Conservation (phyloP, 2,888 invertebrate genomes). For the Drosophila siamana region DNA sequence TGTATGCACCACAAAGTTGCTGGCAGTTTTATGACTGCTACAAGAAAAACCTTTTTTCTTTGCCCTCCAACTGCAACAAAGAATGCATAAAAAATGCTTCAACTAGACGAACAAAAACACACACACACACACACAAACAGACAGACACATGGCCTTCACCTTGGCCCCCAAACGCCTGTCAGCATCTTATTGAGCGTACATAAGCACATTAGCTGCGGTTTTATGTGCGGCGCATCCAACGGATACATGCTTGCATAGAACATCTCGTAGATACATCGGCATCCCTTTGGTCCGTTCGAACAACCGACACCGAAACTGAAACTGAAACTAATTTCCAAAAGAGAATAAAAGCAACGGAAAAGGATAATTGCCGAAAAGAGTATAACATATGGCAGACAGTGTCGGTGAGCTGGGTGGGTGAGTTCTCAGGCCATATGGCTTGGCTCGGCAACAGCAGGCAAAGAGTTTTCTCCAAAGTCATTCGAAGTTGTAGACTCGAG, state of each 20-base stretch:
- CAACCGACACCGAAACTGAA: constrained; percentile 49
- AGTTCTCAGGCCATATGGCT: constrained; percentile 41
- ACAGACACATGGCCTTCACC: constrained; percentile 57
- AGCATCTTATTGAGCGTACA: constrained; percentile 76
- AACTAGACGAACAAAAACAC: constrained; percentile 5
- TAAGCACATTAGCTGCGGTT: constrained; percentile 78
- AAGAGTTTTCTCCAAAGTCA: constrained; percentile 56
- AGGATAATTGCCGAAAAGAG: constrained; percentile 78
- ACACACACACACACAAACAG: constrained; percentile 21
- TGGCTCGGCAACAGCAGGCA: constrained; percentile 57
- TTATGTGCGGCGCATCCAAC: constrained; percentile 47
- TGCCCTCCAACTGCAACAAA: constrained; percentile 10
- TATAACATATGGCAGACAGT: constrained; percentile 73
- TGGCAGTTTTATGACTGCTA: constrained; percentile 67
- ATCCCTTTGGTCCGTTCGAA: constrained; percentile 68
- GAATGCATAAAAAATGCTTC: constrained; percentile 39
- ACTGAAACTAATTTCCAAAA: constrained; percentile 74
- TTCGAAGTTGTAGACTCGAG: too few relatives aligned
- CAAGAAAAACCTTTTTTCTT: constrained; percentile 70
- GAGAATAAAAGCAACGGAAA: constrained; percentile 53
- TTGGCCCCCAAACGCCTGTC: constrained; percentile 69
- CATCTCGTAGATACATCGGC: constrained; percentile 42
- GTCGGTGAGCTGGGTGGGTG: constrained; percentile 24
- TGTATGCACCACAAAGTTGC: constrained; percentile 39
- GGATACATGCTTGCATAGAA: constrained; percentile 25